These are phyloP conservation scores for Oreotrochilus melanogaster DNA, from an alignment of 2,113 vertebrate species.

Conservation along the genomic window DNA sequence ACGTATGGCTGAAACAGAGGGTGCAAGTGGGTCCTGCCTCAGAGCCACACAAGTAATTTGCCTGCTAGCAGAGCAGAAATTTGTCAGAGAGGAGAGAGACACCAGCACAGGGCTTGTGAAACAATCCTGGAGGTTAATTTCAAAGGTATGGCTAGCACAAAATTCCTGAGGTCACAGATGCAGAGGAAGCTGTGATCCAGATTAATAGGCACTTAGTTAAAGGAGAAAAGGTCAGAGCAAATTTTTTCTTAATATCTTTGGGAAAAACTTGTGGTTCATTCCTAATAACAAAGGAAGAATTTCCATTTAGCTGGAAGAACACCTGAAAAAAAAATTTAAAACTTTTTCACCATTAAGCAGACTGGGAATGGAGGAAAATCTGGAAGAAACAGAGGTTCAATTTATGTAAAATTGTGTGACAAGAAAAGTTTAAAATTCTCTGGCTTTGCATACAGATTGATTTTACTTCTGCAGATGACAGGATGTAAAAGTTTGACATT, in stretches of 20 bases:
- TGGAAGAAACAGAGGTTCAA: background rate
- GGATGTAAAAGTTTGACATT: background rate
- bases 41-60: background rate
- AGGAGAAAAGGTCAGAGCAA: background rate
- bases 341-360: background rate
- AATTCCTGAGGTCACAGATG: background rate
- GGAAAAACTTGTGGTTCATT: background rate
- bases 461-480: background rate
- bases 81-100: background rate
- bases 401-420: background rate
- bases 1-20: background rate
- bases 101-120: background rate
- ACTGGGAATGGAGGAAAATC: background rate
- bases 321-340: background rate
- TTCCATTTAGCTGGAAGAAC: background rate
- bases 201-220: background rate
- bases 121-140: background rate
- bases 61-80: background rate
- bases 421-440: background rate
- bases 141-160: background rate
- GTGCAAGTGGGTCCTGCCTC: background rate
- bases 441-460: background rate
- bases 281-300: background rate
- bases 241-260: background rate
- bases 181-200: background rate